Base-by-base conservation (phyloP, 2,888 invertebrate genomes). In the Tenthredo distinguenda region DNA sequence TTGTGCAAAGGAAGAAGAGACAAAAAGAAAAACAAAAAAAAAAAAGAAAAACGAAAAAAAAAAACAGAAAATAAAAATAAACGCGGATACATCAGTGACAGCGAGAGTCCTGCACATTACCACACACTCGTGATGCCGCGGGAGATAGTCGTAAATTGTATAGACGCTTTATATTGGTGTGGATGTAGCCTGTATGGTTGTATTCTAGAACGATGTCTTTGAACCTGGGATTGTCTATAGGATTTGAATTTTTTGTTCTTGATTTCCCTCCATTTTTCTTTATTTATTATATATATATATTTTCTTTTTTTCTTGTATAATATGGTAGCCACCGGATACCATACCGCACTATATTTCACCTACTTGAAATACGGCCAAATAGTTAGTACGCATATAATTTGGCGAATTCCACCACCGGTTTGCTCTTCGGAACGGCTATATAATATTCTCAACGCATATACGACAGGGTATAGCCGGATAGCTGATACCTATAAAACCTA, bases 321-420 rank as follows among this genome's bases (percentile, higher is more conserved):
- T 40, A 40, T 40, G 71, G n/a, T 37, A 34, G 40, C 72, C n/a
- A 26, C 7, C 62, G 26, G 62, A 62, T 62, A 50, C 0, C 0
- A 55, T 55, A 50, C 15, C 15, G 26, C 1, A 50, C 18, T 18
- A 6, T 50, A 55, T 12, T n/a, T 5, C 76, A 6, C 21, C 6
- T 15, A 26, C 47, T 76, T 47, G 47, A 76, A 76, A 76, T 76
- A 76, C 43, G 21, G 76, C 47, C 47, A 76, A 76, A 76, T 50
- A 43, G 43, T 47, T 55, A n/a, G 7, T 55, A 7, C 47, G 3
- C 21, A 62, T 72, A 12, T 72, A 37, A 72, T 72, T 76, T 76
- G 43, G 21, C 40, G 43, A 74, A 74, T 74, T 40, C 74, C 74
- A 47, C 74, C 74, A 47, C 12, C 15, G 47, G 47, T 40, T n/a